Base-by-base conservation (phyloP, 2,888 invertebrate species). In the Alentia gelatinosa region DNA sequence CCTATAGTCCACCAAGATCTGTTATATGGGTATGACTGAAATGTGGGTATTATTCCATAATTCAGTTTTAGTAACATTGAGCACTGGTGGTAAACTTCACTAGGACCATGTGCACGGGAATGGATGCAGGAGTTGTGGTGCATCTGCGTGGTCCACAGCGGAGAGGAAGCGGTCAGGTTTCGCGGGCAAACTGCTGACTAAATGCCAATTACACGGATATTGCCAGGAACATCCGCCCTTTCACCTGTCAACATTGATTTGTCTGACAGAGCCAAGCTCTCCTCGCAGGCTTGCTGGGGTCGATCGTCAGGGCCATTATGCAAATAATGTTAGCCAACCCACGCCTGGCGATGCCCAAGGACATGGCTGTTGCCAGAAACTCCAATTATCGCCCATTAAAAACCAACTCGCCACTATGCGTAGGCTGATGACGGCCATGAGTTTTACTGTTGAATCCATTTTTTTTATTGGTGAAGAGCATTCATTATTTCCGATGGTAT, bases 241-340 rank as follows among this genome's bases (percentile, higher is more conserved):
- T 26, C 86, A 86, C 86, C 86, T 86, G 86, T 50, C 86, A 86
- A 0, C 86, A 15, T 47, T 50, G 86, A 86, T 86, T 50, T 47
- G 42, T 19, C 30, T 86, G 86, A 86, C 50, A 50, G 86, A 42
- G 5, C 1, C 86, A 86, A 47, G 86, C n/a, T 19, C 15, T 23
- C 12, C 40, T 39, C 30, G 37, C 23, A 12, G n/a, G 83, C 39
- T 30, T 83, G 19, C 4, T 30, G 68, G 68, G 68, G 33, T 30
- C 68, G 30, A 68, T 30, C 68, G 68, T 68, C 26, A 1, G 12
- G 68, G 68, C n/a, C 26, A 79, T 79, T 79, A 79, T 39, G 39
- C 26, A 79, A 79, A 79, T 79, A 79, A n/a, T 39, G 68, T 68
- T 68, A 68, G 68, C 30, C 33, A 30, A 30, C 68, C 68, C 12